Evolutionary conservation across 2,797 vertebrate genomes (phyloP).

Genomic region (Darevskia mixta): DNA sequence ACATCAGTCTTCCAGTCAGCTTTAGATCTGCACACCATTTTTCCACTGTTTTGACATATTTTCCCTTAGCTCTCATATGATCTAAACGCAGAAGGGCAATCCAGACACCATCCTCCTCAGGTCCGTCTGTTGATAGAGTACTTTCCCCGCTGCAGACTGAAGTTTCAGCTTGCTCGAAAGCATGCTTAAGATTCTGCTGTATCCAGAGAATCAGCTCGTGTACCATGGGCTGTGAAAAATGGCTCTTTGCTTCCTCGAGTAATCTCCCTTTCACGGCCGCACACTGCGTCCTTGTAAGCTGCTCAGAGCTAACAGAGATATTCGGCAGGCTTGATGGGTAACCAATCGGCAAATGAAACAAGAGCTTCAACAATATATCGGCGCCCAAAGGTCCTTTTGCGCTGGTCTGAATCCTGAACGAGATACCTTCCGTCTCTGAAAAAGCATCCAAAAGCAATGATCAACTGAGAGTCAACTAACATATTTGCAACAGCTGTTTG

Average conservation of each 20-base stretch:
- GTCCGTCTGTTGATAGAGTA: slow-evolving; percentile 50
- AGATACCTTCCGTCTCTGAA: slow-evolving; percentile 78
- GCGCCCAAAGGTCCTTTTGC: slow-evolving; percentile 68
- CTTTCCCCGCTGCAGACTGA: slow-evolving; percentile 43
- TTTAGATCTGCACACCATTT: slow-evolving; percentile 84
- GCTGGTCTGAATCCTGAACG: slow-evolving; percentile 78
- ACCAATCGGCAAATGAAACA: slow-evolving; percentile 84
- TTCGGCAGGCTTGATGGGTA: slow-evolving; percentile 85
- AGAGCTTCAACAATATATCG: slow-evolving; percentile 77
- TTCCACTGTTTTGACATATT: slow-evolving; percentile 83
- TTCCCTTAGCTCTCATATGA: slow-evolving; percentile 86
- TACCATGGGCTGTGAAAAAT: slow-evolving; percentile 84
- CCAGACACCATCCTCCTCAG: slow-evolving; percentile 75
- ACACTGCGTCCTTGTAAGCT: slow-evolving; percentile 85
- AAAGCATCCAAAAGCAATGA: slow-evolving; percentile 68
- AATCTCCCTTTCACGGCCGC: slow-evolving; percentile 75
- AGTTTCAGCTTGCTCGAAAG: slow-evolving; percentile 65
- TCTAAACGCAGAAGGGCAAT: slow-evolving; percentile 84
- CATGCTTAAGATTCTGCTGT: slow-evolving; percentile 78
- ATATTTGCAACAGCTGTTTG: slow-evolving; percentile 32
- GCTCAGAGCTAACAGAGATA: slow-evolving; percentile 84
- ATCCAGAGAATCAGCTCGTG: slow-evolving; percentile 85
- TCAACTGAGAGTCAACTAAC: slow-evolving; percentile 54
- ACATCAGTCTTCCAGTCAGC: slow-evolving; percentile 84
- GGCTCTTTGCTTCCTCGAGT: slow-evolving; percentile 78